Conservation (phyloP, 2,888 invertebrate genomes). For the Pammene fasciana region DNA sequence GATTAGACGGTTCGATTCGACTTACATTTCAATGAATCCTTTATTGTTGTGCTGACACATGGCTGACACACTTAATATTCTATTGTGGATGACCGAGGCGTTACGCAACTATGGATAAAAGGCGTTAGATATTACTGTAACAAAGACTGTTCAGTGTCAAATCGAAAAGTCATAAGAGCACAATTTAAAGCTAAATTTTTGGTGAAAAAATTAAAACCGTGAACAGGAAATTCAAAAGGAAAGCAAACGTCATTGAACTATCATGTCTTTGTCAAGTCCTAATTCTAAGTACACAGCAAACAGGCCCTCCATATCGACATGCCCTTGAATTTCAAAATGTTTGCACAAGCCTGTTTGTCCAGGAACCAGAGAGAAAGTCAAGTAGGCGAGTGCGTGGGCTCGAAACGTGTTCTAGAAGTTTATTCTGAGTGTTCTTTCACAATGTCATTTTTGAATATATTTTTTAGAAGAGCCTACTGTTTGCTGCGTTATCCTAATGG, state of each 20-base stretch:
- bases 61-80: slow-evolving; percentile 53
- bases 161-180: not conserved
- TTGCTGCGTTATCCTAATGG: not conserved
- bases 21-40: slow-evolving; percentile 65
- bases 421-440: not conserved
- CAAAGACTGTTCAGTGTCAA: slow-evolving; percentile 32
- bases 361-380: slow-evolving; percentile 52
- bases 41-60: slow-evolving; percentile 53
- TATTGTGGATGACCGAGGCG: slow-evolving; percentile 51
- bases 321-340: slow-evolving; percentile 69
- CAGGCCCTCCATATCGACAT: slow-evolving; percentile 59
- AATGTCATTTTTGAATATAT: too few species aligned
- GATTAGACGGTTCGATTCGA: slow-evolving; percentile 72
- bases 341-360: slow-evolving; percentile 61
- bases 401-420: slow-evolving; percentile 32
- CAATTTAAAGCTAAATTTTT: not conserved
- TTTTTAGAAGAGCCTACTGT: too few species aligned
- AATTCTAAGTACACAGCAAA: slow-evolving; percentile 56
- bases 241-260: slow-evolving; percentile 51
- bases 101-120: slow-evolving; percentile 42
- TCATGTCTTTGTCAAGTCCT: slow-evolving; percentile 55
- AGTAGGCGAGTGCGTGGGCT: slow-evolving; percentile 58
- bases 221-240: slow-evolving; percentile 42
- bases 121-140: slow-evolving; percentile 41
- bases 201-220: not conserved